Evolutionary conservation across 23 tunicate genomes (phyloP), one percentile per base, ranked within the genome.

Genomic region (Botrylloides violaceus): DNA sequence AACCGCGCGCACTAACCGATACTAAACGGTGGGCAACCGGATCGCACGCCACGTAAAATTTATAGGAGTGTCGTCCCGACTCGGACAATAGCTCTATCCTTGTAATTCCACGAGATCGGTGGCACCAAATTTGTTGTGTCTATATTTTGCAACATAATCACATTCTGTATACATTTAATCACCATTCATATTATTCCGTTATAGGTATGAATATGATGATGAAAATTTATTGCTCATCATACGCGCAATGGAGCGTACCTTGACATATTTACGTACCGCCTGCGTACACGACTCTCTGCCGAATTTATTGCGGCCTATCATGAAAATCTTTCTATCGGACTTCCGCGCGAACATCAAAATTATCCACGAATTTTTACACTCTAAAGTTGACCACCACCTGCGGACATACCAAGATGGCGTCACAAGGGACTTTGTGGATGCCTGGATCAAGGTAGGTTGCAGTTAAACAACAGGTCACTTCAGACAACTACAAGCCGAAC

Each of bases 221-320:
- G 79, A 83, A 35, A 66, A 64, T 24, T 36, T 81, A 33, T 58
- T 65, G 28, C 76, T 64, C 71, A 62, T 81, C 5, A 65, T 88
- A 74, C 65, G 75, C 64, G 83, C 97, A 20, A 72, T 90, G 34
- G 90, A 61, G 3, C 36, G 50, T 31, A 47, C 83, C 64, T 64
- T 90, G 22, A 71, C 87, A 53, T 65, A 74, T 49, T 64, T 83
- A 2, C 84, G 85, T 48, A 66, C 74, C 34, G 89, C 97, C 15
- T 65, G 90, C 78, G 70, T 79, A 1, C 83, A 73, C 60, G 97
- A 90, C 73, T 62, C 86, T 3, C 66, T 90, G 30, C 97, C 97
- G 1, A 36, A 58, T 2, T 39, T 55, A 20, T 37, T 90, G 55
- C 90, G 97, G 6, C 81, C 66, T 3, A 32, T 90, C 58, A 64